Percentiles rank a stretch among this genome's conserved stretches.
These are phyloP conservation scores for Gallinago jamesoni DNA, from an alignment of 2,113 vertebrate genomes.

Conservation along the genomic window DNA sequence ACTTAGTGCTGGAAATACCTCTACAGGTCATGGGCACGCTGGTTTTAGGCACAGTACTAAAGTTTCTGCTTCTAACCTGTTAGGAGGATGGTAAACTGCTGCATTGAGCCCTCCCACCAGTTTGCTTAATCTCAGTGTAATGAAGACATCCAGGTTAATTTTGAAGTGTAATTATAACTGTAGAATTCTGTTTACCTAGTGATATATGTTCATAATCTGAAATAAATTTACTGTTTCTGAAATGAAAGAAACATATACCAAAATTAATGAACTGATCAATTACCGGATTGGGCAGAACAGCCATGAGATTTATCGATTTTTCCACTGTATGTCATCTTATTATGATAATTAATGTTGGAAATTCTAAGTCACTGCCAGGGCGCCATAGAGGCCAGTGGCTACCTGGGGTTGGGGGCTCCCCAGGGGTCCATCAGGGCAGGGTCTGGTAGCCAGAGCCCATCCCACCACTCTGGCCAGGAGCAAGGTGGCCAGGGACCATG, in stretches of 20 bases:
- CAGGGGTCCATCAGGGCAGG: fast-evolving
- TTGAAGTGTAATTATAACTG: background rate
- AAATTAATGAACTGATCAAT: background rate
- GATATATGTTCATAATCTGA: background rate
- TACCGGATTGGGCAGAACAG: background rate
- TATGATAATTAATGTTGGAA: background rate
- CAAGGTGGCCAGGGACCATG: fast-evolving
- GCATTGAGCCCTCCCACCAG: background rate
- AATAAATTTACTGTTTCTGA: background rate
- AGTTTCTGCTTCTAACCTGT: background rate
- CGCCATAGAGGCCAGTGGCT: fast-evolving
- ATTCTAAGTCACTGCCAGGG: background rate
- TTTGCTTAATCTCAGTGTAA: background rate
- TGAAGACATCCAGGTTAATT: background rate
- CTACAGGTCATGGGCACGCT: background rate
- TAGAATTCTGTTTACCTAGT: background rate
- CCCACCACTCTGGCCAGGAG: background rate
- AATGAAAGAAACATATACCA: background rate
- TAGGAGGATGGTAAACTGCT: background rate
- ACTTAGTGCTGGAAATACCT: background rate
- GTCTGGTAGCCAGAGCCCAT: background rate
- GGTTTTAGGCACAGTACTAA: background rate
- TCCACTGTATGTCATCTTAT: background rate
- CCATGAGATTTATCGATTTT: background rate
- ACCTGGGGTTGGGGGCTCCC: background rate